Base-by-base conservation (phyloP, 2,797 vertebrate genomes). In the Anolis apletophallus region DNA sequence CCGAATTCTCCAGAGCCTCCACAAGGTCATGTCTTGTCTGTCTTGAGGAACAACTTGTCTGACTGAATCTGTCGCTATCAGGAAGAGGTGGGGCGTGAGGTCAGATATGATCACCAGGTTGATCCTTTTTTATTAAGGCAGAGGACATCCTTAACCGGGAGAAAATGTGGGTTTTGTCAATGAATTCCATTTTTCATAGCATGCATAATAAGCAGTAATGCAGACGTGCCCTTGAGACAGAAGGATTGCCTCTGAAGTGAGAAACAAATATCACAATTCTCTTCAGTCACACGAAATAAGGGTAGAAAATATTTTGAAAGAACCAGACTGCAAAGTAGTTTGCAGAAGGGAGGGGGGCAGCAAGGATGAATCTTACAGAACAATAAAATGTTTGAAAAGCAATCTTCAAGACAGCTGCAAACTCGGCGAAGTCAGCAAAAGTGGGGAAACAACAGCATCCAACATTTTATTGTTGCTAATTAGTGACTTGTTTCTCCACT, bases 391-490 rank as follows among this genome's bases (percentile, higher is more conserved):
- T 89, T 88, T 91, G 54, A 78, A 78, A 91, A 89, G 82, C 59
- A 81, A 91, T 89, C 91, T 90, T 80, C 64, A 86, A 93, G 74
- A 87, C 91, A 95, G 93, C 94, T 95, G 91, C 93, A 87, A 87
- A 80, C 91, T 89, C 57, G 91, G 89, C 93, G 79, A 93, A 94
- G 87, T 92, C 91, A 92, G 93, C 88, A 92, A 89, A 92, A 90
- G 16, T 87, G 91, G 86, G 52, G 69, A 14, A 79, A 52, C 78
- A 67, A 91, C 88, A 92, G 87, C 88, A 91, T 89, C 32, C 88
- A 92, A 34, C 85, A 84, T 95, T 91, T 88, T 92, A 83, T 86
- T 87, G 75, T 80, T 94, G 90, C 85, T 93, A 93, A 93, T 91
- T 85, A 92, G 85, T 86, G 78, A 93, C 91, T 95, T 92, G 69